Percentiles rank a stretch among this genome's conserved stretches.
phyloP scores from a whole-genome alignment of 1,140 invertebrate genomes.

The Aphaenogaster rudis region DNA sequence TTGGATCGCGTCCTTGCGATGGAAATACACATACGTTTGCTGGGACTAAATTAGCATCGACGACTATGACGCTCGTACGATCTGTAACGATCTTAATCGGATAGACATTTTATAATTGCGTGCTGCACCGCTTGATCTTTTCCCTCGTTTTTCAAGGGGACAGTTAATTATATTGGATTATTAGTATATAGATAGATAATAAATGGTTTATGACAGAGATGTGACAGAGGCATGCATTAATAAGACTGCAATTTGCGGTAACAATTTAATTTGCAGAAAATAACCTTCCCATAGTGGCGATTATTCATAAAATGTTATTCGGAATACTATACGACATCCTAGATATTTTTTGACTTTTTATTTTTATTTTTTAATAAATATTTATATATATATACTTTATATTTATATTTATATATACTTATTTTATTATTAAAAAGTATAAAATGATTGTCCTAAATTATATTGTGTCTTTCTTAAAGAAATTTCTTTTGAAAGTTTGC shows the following conservation, averaged over 20 bases:
- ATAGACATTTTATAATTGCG: neutral
- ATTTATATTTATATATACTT: neutral
- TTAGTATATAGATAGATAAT: neutral
- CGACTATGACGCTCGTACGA: neutral
- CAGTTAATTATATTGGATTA: neutral
- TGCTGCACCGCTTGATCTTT: neutral
- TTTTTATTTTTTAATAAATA: neutral
- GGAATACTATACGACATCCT: too few species aligned
- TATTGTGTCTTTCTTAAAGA: neutral
- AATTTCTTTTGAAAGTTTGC: neutral
- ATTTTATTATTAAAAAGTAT: neutral
- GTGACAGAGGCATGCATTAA: neutral
- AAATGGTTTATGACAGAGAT: neutral
- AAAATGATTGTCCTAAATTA: neutral
- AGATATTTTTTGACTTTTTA: neutral
- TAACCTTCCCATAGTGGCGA: neutral
- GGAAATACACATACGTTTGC: constrained; percentile 4
- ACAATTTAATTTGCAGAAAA: neutral
- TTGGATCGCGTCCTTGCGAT: constrained; percentile 28
- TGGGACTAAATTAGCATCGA: neutral
- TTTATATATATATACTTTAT: neutral
- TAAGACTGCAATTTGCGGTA: neutral
- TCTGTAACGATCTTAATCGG: neutral
- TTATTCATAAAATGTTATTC: neutral
- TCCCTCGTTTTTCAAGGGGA: neutral